phyloP scores from a whole-genome alignment of 2,888 invertebrate species.

The Invenusta paracnida region DNA sequence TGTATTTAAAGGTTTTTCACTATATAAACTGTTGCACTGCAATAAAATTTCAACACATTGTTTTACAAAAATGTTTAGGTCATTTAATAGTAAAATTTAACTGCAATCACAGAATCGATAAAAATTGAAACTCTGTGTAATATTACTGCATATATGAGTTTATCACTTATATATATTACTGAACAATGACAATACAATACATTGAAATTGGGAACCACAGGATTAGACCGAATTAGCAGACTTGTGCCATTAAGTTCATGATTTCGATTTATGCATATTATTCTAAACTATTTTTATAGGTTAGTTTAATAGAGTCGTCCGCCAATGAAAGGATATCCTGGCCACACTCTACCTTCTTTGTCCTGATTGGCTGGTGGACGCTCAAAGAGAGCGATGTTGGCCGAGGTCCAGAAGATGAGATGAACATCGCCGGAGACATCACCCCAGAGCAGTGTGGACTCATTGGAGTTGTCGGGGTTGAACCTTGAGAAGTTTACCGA shows the following conservation, averaged over 20 bases:
- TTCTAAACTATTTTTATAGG: not conserved
- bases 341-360: conserved; percentile 54
- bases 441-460: conserved; percentile 59
- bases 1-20: too few species aligned
- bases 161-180: too few species aligned
- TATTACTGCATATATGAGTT: too few species aligned
- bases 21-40: too few species aligned
- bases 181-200: not conserved
- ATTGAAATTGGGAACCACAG: not conserved
- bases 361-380: conserved; percentile 58
- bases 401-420: conserved; percentile 57
- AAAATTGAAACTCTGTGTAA: too few species aligned
- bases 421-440: conserved; percentile 59
- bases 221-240: too few species aligned
- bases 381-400: conserved; percentile 59
- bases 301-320: not conserved
- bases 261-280: not conserved
- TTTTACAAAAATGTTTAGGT: too few species aligned
- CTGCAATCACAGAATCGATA: too few species aligned
- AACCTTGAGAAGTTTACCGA: conserved; percentile 53
- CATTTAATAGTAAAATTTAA: too few species aligned
- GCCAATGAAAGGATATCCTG: not conserved
- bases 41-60: too few species aligned
- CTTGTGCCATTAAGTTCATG: not conserved
- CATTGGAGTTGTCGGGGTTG: conserved; percentile 57